These are phyloP conservation scores for Papilio protenor DNA, from an alignment of 2,888 invertebrate species.

Conservation along the genomic window DNA sequence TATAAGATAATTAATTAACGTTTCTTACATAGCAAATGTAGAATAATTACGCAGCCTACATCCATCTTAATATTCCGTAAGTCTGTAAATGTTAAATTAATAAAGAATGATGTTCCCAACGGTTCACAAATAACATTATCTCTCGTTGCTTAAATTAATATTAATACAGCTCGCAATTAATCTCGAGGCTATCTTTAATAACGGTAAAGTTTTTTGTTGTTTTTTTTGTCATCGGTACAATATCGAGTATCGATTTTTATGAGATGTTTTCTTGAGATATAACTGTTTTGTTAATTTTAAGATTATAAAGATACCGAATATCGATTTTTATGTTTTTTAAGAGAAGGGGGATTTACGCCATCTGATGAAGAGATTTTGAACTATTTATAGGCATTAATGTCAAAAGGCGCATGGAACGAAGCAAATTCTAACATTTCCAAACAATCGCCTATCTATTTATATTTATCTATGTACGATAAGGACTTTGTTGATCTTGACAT, in stretches of 20 bases:
- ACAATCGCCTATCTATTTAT: too few relatives aligned
- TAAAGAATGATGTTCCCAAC: constrained; percentile 30
- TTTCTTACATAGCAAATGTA: constrained; percentile 24
- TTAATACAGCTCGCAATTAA: constrained; percentile 31
- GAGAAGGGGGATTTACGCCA: too few relatives aligned
- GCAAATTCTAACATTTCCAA: too few relatives aligned
- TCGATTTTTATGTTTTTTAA: too few relatives aligned
- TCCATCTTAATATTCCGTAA: constrained; percentile 28
- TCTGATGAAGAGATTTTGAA: too few relatives aligned
- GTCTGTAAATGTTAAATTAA: constrained; percentile 31
- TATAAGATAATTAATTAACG: constrained; percentile 8
- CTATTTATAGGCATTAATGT: too few relatives aligned
- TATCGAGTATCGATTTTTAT: background rate
- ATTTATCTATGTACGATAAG: too few relatives aligned
- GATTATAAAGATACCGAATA: too few relatives aligned
- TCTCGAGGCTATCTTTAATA: background rate
- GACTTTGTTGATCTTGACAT: too few relatives aligned
- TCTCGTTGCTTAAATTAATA: constrained; percentile 30
- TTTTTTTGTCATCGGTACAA: constrained; percentile 1
- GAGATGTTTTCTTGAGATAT: background rate
- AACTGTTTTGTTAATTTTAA: too few relatives aligned
- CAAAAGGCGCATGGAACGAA: too few relatives aligned
- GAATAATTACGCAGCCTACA: constrained; percentile 25
- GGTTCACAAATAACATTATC: constrained; percentile 4
- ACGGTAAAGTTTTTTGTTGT: constrained; percentile 1